A percentile compares a stretch with the other conserved stretches of the same genome.
These are phyloP conservation scores for Macropis europaea DNA, from an alignment of 2,888 invertebrate genomes.

Conservation along the genomic window DNA sequence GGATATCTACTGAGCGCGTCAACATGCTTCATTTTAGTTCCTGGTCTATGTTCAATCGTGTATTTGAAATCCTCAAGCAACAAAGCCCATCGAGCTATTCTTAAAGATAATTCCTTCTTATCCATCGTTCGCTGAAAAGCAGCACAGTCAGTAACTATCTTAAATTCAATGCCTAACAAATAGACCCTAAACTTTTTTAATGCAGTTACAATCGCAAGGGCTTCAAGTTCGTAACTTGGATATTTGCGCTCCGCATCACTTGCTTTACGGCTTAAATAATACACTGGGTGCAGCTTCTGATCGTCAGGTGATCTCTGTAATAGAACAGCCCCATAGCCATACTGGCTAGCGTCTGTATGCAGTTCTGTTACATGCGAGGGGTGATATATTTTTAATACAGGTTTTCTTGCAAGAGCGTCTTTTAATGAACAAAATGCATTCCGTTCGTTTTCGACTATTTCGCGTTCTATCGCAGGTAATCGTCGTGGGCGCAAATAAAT, in stretches of 20 bases:
- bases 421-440: too few species aligned
- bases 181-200: too few species aligned
- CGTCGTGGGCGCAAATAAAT: too few species aligned
- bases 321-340: constrained; percentile 8
- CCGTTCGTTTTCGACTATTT: too few species aligned
- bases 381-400: constrained; percentile 5
- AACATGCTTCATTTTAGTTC: constrained; percentile 32
- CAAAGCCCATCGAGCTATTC: constrained; percentile 30
- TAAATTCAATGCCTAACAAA: constrained; percentile 5
- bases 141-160: constrained; percentile 3
- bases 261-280: constrained; percentile 6
- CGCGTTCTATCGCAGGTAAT: too few species aligned
- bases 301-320: background rate
- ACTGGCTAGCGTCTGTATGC: background rate
- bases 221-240: constrained; percentile 3
- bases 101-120: constrained; percentile 17
- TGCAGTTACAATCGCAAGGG: background rate
- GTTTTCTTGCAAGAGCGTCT: background rate
- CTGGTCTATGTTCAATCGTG: constrained; percentile 21
- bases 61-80: constrained; percentile 28
- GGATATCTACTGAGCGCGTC: constrained; percentile 32
- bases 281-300: background rate
- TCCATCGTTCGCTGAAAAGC: constrained; percentile 20
- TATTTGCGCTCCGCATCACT: background rate
- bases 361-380: background rate